Conservation (phyloP, 2,888 invertebrate genomes). For the Lordiphosa andalusiaca region DNA sequence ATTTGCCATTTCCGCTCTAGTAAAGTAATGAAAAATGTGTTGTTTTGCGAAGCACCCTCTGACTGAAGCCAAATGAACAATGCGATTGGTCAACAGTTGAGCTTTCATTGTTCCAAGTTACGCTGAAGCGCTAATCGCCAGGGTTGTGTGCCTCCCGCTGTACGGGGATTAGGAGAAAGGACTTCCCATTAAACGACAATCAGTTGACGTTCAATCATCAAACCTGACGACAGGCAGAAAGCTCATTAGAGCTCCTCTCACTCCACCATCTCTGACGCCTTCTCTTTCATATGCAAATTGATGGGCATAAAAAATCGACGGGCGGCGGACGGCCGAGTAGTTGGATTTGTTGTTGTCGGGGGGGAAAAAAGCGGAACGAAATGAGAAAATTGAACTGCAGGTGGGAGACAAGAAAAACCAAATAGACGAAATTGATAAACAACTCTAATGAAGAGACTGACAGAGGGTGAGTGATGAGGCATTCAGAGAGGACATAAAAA, state of each 20-base stretch:
- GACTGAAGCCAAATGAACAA: slow-evolving; percentile 2
- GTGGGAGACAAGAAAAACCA: slow-evolving; percentile 29
- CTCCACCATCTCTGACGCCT: background rate
- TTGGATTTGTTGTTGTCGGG: background rate
- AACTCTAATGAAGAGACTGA: slow-evolving; percentile 22
- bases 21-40: slow-evolving; percentile 67
- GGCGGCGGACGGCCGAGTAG: slow-evolving; percentile 16
- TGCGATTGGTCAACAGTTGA: slow-evolving; percentile 23
- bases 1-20: slow-evolving; percentile 74
- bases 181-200: background rate
- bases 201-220: slow-evolving; percentile 17
- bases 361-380: slow-evolving; percentile 11
- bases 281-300: slow-evolving; percentile 46
- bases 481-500: slow-evolving; percentile 7
- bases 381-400: slow-evolving; percentile 44
- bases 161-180: background rate
- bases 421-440: slow-evolving; percentile 8
- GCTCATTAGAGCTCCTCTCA: slow-evolving; percentile 13
- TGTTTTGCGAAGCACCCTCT: slow-evolving; percentile 11
- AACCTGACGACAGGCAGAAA: slow-evolving; percentile 20
- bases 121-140: slow-evolving; percentile 48
- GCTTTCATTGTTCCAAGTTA: slow-evolving; percentile 45
- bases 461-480: background rate
- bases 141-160: slow-evolving; percentile 15
- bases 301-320: slow-evolving; percentile 42